Evolutionary conservation across 2,888 invertebrate species (phyloP), one percentile per base, ranked within the genome.

Genomic region (Metellina segmentata): DNA sequence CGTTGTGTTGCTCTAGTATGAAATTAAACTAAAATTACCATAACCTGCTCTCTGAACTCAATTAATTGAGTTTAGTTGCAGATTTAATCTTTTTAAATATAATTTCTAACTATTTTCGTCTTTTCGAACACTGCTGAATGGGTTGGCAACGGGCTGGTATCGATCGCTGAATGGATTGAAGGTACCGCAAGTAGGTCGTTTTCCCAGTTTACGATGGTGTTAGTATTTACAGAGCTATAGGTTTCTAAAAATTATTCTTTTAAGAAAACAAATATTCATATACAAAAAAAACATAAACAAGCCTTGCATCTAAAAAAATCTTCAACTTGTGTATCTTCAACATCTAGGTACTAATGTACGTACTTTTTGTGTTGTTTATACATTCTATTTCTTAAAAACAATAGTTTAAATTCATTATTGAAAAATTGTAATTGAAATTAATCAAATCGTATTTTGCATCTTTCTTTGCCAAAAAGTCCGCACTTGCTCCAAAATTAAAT

Each of bases 101-200:
- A 7, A 19, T 6, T 48, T 81, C 34, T 19, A 61, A 19, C 13
- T 16, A 19, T n/a, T 20, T 49, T 69, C 6, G 11, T 7, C 9
- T 51, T 51, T 34, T 9, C 20, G 72, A 9, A 19, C 34, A 34
- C 34, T 34, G 34, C 4, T 34, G 9, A n/a, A 16, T 52, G 6
- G 8, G n/a, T 53, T 85, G 83, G 83, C 83, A 85, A 85, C 74
- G 34, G 34, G 6, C 6, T 16, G 11, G 53, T 85, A 85, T 85
- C 83, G 83, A 85, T 85, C 53, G 83, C 16, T 16, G 74, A 85
- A 75, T 48, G 82, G 71, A 82, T 78, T 83, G 82, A 75, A 52
- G 53, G 53, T 85, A 85, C 83, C 83, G 83, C 83, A 85, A 85
- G 74, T 85, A 85, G 83, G 83, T 85, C 83, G 83, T 85, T 85